phyloP scores from a whole-genome alignment of 2,797 vertebrate species.

The Meda fulgida region DNA sequence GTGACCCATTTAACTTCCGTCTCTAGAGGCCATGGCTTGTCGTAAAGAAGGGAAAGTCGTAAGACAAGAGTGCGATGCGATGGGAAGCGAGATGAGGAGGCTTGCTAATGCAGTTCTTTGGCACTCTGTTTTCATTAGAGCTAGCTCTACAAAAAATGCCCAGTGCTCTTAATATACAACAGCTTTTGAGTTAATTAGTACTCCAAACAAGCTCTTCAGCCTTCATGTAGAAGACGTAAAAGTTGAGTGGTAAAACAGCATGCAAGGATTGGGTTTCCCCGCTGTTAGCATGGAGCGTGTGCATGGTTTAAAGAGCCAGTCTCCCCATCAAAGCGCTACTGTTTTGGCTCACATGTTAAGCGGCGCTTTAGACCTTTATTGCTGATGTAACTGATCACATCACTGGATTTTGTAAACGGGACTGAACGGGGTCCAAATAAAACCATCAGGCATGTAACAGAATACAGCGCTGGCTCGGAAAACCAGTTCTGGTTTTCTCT shows the following conservation, averaged over 20 bases:
- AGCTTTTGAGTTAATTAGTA: conserved; percentile 79
- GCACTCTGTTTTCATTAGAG: conserved; percentile 74
- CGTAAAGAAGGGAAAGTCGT: conserved; percentile 11
- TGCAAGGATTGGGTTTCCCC: conserved; percentile 71
- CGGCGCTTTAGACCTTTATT: conserved; percentile 69
- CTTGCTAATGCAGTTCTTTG: conserved; percentile 54
- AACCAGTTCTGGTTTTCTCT: conserved; percentile 73
- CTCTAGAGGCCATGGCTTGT: conserved; percentile 22
- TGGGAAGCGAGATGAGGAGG: conserved; percentile 38
- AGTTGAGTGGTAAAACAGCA: conserved; percentile 71
- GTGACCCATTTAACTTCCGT: conserved; percentile 54
- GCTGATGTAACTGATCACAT: conserved; percentile 83
- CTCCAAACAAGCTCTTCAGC: conserved; percentile 74
- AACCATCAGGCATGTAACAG: conserved; percentile 80
- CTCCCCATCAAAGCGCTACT: conserved; percentile 78
- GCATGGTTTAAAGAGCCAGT: conserved; percentile 76
- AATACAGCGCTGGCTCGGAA: conserved; percentile 76
- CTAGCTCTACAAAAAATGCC: conserved; percentile 69
- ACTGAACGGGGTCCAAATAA: conserved; percentile 73
- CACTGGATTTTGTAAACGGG: conserved; percentile 77
- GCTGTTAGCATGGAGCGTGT: conserved; percentile 72
- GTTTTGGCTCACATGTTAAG: conserved; percentile 74
- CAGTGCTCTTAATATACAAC: conserved; percentile 74
- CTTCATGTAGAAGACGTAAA: conserved; percentile 69
- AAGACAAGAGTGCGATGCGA: conserved; percentile 36